Base-by-base conservation (phyloP, 2,113 vertebrate genomes). In the Osmerus eperlanus region DNA sequence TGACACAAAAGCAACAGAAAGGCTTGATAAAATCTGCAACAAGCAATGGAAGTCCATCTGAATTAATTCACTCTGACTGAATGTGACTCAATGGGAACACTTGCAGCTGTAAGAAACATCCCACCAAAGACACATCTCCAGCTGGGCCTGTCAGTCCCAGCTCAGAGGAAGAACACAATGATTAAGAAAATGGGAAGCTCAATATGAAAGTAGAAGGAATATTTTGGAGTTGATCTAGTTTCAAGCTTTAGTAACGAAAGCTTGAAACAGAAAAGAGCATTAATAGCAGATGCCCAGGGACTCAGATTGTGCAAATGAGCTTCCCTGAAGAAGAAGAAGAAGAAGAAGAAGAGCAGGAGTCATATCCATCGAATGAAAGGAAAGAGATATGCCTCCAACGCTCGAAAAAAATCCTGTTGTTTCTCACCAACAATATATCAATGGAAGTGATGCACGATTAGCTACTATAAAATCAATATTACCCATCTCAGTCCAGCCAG, bases 131-230 rank as follows among this genome's bases (percentile, higher is more conserved):
- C 21, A 65, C 36, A 65, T n/a, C 19, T 9, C 16, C 8, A 65
- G 32, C 36, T 65, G 64, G 28, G 28, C 8, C 3, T 63, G 25
- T 13, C 13, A 4, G 23, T 28, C 25, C 60, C 25, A 64, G 4
- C 14, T 15, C 61, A 36, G 61, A 15, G 54, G 14, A 5, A 4
- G 28, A 41, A 41, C 16, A 47, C n/a, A 41, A 13, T 21, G 19
- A 19, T 21, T 13, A 8, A 51, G 64, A 47, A 65, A 65, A 65
- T 18, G 16, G n/a, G 62, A 18, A 47, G 36, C 64, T 59, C 23
- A n/a, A 18, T 72, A 41, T 65, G 15, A 74, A 70, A 67, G 14
- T 36, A 19, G 15, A 15, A 55, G 8, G 47, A 15, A 53, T 68
- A 65, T 29, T 68, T 55, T 64, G 21, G 65, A 68, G 52, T 63